Conservation (phyloP, 2,888 invertebrate species). For the Catocala nupta region DNA sequence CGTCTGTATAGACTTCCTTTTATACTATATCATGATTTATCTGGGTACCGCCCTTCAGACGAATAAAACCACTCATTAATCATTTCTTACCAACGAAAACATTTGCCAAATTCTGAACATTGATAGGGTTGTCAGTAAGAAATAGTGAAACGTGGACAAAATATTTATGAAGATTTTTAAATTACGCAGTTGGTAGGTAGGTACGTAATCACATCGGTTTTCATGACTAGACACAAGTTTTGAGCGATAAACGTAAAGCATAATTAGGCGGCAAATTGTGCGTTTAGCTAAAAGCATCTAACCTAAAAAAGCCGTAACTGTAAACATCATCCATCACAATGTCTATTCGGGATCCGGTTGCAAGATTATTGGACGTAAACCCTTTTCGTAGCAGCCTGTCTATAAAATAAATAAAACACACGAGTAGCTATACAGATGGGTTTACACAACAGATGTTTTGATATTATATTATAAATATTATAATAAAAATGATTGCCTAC, state of each 20-base stretch:
- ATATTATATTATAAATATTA: conserved; percentile 9
- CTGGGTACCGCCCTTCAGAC: conserved; percentile 26
- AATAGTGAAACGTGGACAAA: not conserved
- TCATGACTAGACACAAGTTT: conserved; percentile 13
- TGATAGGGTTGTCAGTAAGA: not conserved
- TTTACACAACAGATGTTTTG: conserved; percentile 14
- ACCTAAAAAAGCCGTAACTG: conserved; percentile 15
- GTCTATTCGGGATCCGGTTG: conserved; percentile 17
- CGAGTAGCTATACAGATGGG: conserved; percentile 2
- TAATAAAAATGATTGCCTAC: conserved; percentile 8
- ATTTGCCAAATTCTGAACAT: conserved; percentile 6
- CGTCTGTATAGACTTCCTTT: conserved; percentile 16
- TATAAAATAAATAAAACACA: conserved; percentile 9
- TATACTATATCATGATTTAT: conserved; percentile 33
- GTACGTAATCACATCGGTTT: not conserved
- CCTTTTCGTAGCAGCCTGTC: conserved; percentile 17
- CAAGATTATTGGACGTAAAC: conserved; percentile 7
- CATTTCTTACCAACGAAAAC: conserved; percentile 29
- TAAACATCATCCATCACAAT: conserved; percentile 46
- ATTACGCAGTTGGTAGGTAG: too few relatives aligned
- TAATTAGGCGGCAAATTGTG: conserved; percentile 41
- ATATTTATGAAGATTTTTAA: not conserved
- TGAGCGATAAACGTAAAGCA: conserved; percentile 4
- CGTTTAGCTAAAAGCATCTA: conserved; percentile 28
- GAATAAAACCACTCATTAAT: conserved; percentile 32